Conservation (phyloP, 2,888 invertebrate genomes). For the Eristalis pertinax region DNA sequence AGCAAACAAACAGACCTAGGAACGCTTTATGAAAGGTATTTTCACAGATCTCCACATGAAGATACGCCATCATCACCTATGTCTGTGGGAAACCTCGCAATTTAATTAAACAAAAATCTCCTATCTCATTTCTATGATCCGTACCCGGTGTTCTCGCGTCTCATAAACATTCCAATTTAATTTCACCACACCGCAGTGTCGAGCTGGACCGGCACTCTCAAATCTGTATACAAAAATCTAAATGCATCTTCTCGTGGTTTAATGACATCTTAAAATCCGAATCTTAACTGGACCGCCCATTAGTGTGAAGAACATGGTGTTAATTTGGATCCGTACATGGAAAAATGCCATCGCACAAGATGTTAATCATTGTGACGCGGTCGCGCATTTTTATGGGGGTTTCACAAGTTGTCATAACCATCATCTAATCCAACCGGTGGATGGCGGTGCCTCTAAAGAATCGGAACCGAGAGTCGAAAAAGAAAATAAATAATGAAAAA, state of each 20-base stretch:
- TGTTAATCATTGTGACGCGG: conserved; percentile 64
- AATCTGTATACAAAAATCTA: conserved; percentile 60
- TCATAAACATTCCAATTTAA: conserved; percentile 53
- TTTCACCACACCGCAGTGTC: conserved; percentile 28
- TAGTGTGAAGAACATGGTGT: conserved; percentile 72
- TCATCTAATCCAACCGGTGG: conserved; percentile 11
- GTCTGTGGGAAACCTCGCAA: conserved; percentile 67
- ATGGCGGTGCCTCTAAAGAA: conserved; percentile 39
- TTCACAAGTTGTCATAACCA: conserved; percentile 64
- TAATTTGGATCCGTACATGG: conserved; percentile 69
- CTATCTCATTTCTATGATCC: conserved; percentile 51
- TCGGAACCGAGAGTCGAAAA: conserved; percentile 7
- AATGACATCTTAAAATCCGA: conserved; percentile 68
- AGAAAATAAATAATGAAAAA: not conserved
- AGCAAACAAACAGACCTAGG: not conserved
- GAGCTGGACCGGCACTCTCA: not conserved
- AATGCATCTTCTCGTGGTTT: conserved; percentile 66
- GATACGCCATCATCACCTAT: conserved; percentile 30
- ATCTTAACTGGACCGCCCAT: conserved; percentile 71
- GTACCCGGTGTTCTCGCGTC: conserved; percentile 13
- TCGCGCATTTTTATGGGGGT: conserved; percentile 57
- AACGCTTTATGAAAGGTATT: not conserved
- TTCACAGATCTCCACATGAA: conserved; percentile 21
- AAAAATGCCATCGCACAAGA: conserved; percentile 64
- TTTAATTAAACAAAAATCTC: conserved; percentile 43